Percentiles rank a stretch among this genome's conserved stretches.
Evolutionary conservation across 2,113 vertebrate genomes (phyloP).

Genomic region (Pantherophis guttatus): DNA sequence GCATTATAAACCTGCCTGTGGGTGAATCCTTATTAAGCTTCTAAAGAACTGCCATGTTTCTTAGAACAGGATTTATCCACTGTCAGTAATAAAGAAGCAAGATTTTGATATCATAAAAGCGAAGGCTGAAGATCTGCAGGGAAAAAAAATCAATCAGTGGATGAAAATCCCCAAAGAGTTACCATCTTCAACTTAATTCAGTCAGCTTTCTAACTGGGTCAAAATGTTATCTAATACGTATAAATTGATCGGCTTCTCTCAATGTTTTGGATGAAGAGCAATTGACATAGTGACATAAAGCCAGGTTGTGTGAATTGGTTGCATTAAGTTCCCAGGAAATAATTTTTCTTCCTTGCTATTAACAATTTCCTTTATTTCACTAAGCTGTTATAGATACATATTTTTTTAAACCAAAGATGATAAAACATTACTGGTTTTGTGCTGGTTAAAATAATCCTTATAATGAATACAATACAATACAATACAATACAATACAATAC

Average conservation of each 20-base stretch:
- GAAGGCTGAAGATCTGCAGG: not conserved
- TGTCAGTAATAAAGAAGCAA: not conserved
- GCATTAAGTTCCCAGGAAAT: not conserved
- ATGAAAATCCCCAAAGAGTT: not conserved
- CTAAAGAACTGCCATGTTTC: not conserved
- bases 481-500: not conserved
- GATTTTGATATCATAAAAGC: not conserved
- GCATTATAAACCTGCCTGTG: not conserved
- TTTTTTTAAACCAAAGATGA: constrained; percentile 4
- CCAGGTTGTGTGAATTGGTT: not conserved
- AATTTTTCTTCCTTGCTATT: not conserved
- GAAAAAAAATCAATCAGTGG: not conserved
- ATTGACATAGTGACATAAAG: not conserved
- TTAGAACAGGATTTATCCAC: not conserved
- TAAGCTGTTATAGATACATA: not conserved
- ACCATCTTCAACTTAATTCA: not conserved
- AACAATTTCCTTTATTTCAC: not conserved
- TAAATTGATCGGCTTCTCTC: not conserved
- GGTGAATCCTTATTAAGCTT: not conserved
- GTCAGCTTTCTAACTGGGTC: not conserved
- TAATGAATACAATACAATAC: not conserved
- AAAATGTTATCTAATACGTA: not conserved
- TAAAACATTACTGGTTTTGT: constrained; percentile 10
- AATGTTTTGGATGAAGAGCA: not conserved
- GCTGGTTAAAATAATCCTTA: constrained; percentile 14